Base-by-base conservation (phyloP, 2,797 vertebrate genomes). In the Amazona finschi region DNA sequence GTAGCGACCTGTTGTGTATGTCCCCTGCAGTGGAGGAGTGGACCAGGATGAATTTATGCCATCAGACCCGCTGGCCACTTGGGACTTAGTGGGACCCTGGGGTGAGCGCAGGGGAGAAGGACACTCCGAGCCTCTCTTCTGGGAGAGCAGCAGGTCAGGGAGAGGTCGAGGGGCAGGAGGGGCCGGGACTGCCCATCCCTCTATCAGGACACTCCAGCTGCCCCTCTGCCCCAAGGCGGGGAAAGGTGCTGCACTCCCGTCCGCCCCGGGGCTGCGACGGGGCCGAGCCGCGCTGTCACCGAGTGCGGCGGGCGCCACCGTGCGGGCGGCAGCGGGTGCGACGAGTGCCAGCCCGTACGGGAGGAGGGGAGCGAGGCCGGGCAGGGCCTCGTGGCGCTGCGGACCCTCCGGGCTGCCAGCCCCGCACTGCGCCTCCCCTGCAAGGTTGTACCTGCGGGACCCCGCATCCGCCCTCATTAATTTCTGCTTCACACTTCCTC, bases 51-150 rank as follows among this genome's bases (percentile, higher is more conserved):
- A 53, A 36, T 11, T 11, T 6, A 15, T 36, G 57, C 21, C 2
- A 1, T 24, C 9, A 15, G 20, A 43, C 4, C 18, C 4, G 0
- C 7, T 0, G 5, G 3, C 3, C 8, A 30, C 25, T 22, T 0
- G 11, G 25, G 39, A 7, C 41, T 22, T 6, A 2, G 27, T 0
- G 3, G 33, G 19, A 12, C 31, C 30, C 16, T 5, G 18, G 6
- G 4, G 21, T 6, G 50, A 21, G 12, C 0, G 0, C 19, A 11
- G 28, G 5, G 39, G 8, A 53, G 24, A 36, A 43, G 31, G 50
- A 75, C 25, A 6, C 27, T 38, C 16, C n/a, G 2, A 8, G 12
- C 21, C 24, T 55, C 74, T 21, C 5, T 0, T 28, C 39, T 2
- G 2, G 12, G 15, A 52, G 30, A 20, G 28, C 25, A 18, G 46